Base-by-base conservation (phyloP, 1,140 invertebrate species). In the Metopolophium dirhodum region DNA sequence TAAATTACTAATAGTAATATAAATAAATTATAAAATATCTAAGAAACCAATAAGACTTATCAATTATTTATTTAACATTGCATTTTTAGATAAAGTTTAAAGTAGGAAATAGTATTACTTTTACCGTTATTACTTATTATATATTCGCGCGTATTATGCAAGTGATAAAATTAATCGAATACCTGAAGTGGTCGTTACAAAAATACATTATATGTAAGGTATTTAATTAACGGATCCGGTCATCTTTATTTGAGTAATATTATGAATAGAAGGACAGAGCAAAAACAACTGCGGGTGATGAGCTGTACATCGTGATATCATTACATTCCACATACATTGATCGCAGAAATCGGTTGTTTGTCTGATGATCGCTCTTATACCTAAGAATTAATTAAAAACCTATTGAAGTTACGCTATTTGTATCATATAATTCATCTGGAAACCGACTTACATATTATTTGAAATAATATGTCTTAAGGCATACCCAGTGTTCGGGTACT, bases 381-480 rank as follows among this genome's bases (percentile, higher is more conserved):
- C 51, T 57, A 22, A 89, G 37, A 89, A 89, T 57, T 89, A 89
- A 89, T 89, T 89, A 89, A 89, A 89, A 89, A 51, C 49, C 49
- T 51, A 89, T 89, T 89, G 87, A 89, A 57, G n/a, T 54, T 37
- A 45, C n/a, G 35, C 51, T 35, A 88, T 54, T 88, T n/a, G 47
- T 88, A 87, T 87, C 6, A 35, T 87, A n/a, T 87, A 49, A 35
- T 87, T 87, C 86, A 49, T 87, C 7, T 87, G 47, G n/a, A 87
- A 87, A 51, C 51, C 45, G 30, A 87, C 47, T 49, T 87, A 49
- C 23, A 49, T 47, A 49, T 49, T 47, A 49, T 49, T 87, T 87
- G 45, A n/a, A n/a, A 87, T 49, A n/a, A 87, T 49, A 49, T 87
- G 86, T 87, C 86, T 87, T 87, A 22, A 87, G 86, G 86, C 86